phyloP scores from a whole-genome alignment of 2,888 invertebrate genomes.

The Tetramorium bicarinatum region DNA sequence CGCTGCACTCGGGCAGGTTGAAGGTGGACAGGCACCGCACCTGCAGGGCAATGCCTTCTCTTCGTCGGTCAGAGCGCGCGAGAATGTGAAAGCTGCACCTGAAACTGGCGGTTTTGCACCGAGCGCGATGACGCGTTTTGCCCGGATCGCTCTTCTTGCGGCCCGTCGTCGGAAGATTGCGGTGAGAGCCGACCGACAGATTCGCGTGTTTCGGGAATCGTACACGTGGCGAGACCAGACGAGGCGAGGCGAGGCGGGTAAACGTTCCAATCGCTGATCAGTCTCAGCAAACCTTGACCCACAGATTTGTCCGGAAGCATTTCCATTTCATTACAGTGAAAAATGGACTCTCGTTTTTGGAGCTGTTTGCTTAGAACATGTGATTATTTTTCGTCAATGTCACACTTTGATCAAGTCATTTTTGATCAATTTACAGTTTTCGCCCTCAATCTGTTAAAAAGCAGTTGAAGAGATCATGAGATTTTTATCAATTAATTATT shows the following conservation, averaged over 20 bases:
- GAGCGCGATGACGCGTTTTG: conserved; percentile 70
- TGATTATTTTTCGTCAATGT: not conserved
- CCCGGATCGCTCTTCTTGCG: conserved; percentile 64
- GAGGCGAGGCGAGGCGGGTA: not conserved
- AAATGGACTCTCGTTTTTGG: not conserved
- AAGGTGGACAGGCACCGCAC: conserved; percentile 54
- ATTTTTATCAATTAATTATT: not conserved
- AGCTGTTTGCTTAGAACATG: not conserved
- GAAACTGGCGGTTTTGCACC: conserved; percentile 61
- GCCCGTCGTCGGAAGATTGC: conserved; percentile 24
- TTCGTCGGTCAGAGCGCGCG: conserved; percentile 26
- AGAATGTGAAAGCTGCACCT: conserved; percentile 64
- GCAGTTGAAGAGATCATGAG: not conserved
- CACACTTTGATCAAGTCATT: conserved; percentile 8
- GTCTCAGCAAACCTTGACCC: not conserved
- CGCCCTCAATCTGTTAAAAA: conserved; percentile 26
- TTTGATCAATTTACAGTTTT: not conserved
- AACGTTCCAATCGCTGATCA: conserved; percentile 25
- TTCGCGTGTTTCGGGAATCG: conserved; percentile 36
- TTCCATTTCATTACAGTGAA: not conserved
- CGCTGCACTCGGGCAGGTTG: conserved; percentile 11
- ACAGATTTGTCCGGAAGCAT: conserved; percentile 15
- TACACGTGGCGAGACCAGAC: conserved; percentile 3
- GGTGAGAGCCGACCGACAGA: conserved; percentile 30
- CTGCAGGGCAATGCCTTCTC: conserved; percentile 61